A percentile compares a stretch with the other conserved stretches of the same genome.
These are phyloP conservation scores for Dynastes tityus DNA, from an alignment of 2,888 invertebrate species.

Conservation along the genomic window DNA sequence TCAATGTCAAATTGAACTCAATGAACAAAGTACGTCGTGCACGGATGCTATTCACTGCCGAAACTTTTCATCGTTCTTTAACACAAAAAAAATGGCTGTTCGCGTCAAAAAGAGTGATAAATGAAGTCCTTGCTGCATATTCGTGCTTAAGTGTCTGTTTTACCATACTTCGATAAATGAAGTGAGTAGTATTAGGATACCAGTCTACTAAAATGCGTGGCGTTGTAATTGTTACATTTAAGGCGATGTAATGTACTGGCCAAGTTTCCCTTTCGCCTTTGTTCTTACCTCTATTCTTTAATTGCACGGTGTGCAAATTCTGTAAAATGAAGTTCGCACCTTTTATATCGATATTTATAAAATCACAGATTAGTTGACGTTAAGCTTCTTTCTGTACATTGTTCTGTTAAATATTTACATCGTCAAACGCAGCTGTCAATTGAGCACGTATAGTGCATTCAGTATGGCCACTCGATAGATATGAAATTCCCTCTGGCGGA, in stretches of 20 bases:
- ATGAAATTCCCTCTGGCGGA: too few species aligned
- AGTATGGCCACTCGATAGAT: too few species aligned
- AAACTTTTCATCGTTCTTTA: constrained; percentile 43
- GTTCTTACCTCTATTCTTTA: constrained; percentile 13
- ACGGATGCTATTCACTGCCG: constrained; percentile 25
- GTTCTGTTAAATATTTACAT: too few species aligned
- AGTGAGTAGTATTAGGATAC: constrained; percentile 13
- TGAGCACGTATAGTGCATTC: too few species aligned
- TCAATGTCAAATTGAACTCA: constrained; percentile 37
- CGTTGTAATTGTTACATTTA: constrained; percentile 28
- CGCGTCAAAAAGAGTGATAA: constrained; percentile 51
- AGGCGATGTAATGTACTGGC: constrained; percentile 6
- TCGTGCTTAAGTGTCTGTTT: constrained; percentile 55
- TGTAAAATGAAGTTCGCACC: not conserved
- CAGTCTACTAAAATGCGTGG: not conserved
- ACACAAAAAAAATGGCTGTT: constrained; percentile 33
- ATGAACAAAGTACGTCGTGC: constrained; percentile 19
- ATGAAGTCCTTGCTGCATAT: constrained; percentile 52
- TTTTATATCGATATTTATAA: not conserved
- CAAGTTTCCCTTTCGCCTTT: not conserved
- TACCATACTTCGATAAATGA: constrained; percentile 25
- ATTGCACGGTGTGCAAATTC: not conserved
- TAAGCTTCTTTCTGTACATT: too few species aligned
- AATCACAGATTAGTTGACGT: not conserved
- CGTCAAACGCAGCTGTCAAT: too few species aligned